Conservation (phyloP, 1,140 invertebrate species). For the Holcopasites calliopsidis region DNA sequence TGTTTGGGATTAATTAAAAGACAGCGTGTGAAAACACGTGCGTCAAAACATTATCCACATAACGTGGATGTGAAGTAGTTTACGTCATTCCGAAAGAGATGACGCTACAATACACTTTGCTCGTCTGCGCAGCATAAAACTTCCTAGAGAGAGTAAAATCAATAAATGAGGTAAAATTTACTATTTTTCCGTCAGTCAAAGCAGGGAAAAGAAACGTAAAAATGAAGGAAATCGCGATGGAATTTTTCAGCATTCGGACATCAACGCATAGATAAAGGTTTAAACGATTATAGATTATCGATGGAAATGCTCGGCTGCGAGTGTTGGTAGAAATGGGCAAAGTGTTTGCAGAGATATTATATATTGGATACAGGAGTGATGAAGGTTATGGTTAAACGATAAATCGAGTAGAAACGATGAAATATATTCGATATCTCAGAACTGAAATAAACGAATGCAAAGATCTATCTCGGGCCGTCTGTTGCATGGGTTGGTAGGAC, state of each 20-base stretch:
- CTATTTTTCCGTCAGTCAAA: not conserved
- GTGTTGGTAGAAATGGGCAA: too few relatives aligned
- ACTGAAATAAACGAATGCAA: not conserved
- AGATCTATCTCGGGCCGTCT: not conserved
- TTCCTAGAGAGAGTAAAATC: not conserved
- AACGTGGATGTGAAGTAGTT: too few relatives aligned
- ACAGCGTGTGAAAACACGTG: not conserved
- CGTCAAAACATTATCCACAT: too few relatives aligned
- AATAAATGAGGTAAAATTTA: not conserved
- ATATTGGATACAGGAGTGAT: too few relatives aligned
- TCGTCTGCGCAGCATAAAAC: not conserved
- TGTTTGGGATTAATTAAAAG: not conserved
- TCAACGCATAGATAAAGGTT: not conserved
- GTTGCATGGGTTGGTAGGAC: conserved; percentile 16
- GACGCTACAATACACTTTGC: not conserved
- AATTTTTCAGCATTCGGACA: not conserved
- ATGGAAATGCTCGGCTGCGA: too few relatives aligned
- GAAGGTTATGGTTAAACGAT: not conserved
- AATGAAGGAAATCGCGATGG: too few relatives aligned
- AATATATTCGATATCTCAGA: too few relatives aligned
- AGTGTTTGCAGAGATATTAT: too few relatives aligned
- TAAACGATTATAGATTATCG: not conserved
- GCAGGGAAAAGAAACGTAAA: too few relatives aligned
- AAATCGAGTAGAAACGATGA: not conserved
- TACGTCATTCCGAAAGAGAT: not conserved